A percentile compares a stretch with the other conserved stretches of the same genome.
Conservation (phyloP, 2,113 vertebrate genomes). For the Budorcas taxicolor region DNA sequence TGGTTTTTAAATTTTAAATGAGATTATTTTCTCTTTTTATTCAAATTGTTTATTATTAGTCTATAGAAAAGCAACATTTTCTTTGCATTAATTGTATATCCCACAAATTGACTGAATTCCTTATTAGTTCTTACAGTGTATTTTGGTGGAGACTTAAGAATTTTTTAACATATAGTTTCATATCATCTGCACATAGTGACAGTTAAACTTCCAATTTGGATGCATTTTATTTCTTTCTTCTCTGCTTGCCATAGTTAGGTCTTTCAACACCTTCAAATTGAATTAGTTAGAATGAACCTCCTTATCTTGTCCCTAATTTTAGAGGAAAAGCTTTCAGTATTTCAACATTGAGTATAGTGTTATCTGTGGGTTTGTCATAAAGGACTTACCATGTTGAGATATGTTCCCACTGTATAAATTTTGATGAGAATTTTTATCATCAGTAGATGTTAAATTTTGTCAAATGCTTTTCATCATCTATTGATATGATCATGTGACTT, state of each 20-base stretch:
- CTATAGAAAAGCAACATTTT: not conserved
- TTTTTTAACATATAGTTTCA: not conserved
- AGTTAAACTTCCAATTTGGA: not conserved
- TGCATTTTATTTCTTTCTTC: not conserved
- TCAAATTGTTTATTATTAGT: not conserved
- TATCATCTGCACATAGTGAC: not conserved
- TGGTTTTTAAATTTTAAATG: not conserved
- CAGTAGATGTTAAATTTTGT: not conserved
- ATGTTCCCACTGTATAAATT: not conserved
- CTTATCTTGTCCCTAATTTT: not conserved
- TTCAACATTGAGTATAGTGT: not conserved
- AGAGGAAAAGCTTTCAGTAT: not conserved
- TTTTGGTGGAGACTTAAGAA: accelerated
- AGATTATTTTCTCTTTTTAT: not conserved
- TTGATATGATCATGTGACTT: not conserved
- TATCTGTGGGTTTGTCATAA: not conserved
- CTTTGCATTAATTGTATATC: not conserved
- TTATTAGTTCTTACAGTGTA: not conserved
- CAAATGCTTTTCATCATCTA: not conserved
- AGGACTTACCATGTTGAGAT: not conserved
- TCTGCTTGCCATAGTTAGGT: not conserved
- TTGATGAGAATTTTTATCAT: not conserved
- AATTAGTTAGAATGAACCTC: not conserved
- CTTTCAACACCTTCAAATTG: not conserved
- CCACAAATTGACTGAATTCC: not conserved